These are phyloP conservation scores for Cremastinae sp. DNA, from an alignment of 2,888 invertebrate genomes.

Conservation along the genomic window DNA sequence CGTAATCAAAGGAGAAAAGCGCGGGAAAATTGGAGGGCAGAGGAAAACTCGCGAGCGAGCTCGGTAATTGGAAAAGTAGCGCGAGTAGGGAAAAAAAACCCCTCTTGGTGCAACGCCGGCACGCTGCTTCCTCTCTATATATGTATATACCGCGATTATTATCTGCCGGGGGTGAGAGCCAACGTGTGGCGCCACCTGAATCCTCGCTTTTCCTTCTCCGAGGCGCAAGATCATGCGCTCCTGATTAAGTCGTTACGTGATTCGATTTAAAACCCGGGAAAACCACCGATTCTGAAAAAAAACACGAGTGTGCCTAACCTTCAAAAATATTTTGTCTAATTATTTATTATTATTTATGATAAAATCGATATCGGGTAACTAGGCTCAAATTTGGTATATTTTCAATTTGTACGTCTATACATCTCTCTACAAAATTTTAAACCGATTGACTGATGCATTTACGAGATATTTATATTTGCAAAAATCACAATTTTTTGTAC, in stretches of 20 bases:
- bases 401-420: no score
- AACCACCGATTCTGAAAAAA: slow-evolving; percentile 14
- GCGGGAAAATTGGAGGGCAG: neutral
- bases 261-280: slow-evolving; percentile 58
- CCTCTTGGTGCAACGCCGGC: neutral
- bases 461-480: no score
- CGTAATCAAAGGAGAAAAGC: neutral
- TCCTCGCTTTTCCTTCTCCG: slow-evolving; percentile 18
- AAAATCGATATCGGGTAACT: no score
- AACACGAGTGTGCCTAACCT: neutral
- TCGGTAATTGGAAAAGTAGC: slow-evolving; percentile 64
- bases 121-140: no score
- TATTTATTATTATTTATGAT: no score
- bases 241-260: slow-evolving; percentile 64
- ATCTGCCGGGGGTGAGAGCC: slow-evolving; percentile 17
- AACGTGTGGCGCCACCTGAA: slow-evolving; percentile 36
- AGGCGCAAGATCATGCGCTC: slow-evolving; percentile 45
- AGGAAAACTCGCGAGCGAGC: slow-evolving; percentile 26
- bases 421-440: no score
- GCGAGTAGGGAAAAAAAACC: slow-evolving; percentile 46
- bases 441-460: no score
- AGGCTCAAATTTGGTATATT: no score
- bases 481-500: no score
- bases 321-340: no score
- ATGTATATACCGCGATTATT: neutral